Evolutionary conservation across 2,888 invertebrate genomes (phyloP), one percentile per base, ranked within the genome.

Genomic region (Rhagium mordax): DNA sequence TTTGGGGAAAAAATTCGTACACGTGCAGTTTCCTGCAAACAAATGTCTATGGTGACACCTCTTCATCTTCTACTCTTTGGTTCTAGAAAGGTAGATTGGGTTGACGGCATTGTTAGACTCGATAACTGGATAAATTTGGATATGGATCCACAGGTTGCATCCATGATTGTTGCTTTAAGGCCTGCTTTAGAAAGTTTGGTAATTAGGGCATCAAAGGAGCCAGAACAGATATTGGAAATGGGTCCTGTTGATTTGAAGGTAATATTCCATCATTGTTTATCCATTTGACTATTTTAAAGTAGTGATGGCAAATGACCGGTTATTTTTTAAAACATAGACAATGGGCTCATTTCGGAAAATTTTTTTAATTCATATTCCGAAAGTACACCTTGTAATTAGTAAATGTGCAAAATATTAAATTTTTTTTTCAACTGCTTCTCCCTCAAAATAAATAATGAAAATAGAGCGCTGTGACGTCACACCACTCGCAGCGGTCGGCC

Each of bases 1-100:
- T 99, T 99, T 87, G 98, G 98, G 0, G 99, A 99, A 89, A 99
- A 99, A 91, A 96, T 99, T 70, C 93, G 98, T 68, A 98, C 98
- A 0, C 91, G 96, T 68, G 98, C 98, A 0, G 97, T 99, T 62
- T 95, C 96, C 13, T 98, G 98, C 88, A 99, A 99, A 86, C 98
- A 98, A 89, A 93, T 96, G 92, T 90, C 90, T 0, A 98, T 98
- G 97, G 95, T 99, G 5, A 93, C 97, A 0, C 98, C 99, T 0
- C 88, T 99, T 75, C 98, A 99, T 85, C 89, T 99, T 51, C 87
- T 99, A 78, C 89, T 99, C 48, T 98, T 99, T 86, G 98, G 96
- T 0, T 93, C 94, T n/a, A 91, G 97, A 60, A 96, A 95, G 88
- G 93, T 95, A 0, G 96, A 97, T 82, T 93, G 91, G 91, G 89